These are phyloP conservation scores for Pangasius djambal DNA, from an alignment of 2,797 vertebrate species.

Conservation along the genomic window DNA sequence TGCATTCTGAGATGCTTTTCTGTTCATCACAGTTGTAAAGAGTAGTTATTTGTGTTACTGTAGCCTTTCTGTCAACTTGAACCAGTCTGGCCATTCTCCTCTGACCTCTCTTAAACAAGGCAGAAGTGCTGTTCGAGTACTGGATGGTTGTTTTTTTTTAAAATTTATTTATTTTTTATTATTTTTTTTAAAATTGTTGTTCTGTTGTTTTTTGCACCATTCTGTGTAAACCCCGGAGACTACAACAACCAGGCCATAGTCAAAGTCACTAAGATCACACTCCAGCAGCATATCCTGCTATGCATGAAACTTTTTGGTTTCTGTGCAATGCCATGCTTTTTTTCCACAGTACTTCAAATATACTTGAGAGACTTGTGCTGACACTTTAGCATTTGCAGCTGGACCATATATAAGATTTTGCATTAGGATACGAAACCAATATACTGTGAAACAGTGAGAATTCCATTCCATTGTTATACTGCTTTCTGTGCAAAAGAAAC, in stretches of 20 bases:
- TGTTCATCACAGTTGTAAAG: neutral
- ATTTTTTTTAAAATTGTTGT: neutral
- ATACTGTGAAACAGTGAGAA: constrained; percentile 12
- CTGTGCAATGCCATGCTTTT: neutral
- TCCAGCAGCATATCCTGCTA: neutral
- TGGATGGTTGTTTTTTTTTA: neutral
- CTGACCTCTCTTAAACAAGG: neutral
- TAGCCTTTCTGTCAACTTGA: neutral
- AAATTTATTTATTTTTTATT: too few species aligned
- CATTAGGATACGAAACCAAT: constrained; percentile 8
- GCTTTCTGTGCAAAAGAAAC: constrained; percentile 62
- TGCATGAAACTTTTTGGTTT: neutral
- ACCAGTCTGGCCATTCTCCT: neutral
- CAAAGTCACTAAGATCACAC: neutral
- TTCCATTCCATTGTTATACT: constrained; percentile 26
- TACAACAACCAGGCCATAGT: neutral
- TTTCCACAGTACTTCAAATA: neutral
- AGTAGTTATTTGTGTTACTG: neutral
- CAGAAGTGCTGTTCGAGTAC: neutral
- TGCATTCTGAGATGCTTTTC: neutral
- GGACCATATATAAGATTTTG: constrained; percentile 24
- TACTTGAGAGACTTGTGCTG: neutral
- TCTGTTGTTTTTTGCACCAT: neutral
- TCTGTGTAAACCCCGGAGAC: neutral
- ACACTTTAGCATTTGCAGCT: neutral